Evolutionary conservation across 2,888 invertebrate genomes (phyloP).

Genomic region (Eristalis arbustorum): DNA sequence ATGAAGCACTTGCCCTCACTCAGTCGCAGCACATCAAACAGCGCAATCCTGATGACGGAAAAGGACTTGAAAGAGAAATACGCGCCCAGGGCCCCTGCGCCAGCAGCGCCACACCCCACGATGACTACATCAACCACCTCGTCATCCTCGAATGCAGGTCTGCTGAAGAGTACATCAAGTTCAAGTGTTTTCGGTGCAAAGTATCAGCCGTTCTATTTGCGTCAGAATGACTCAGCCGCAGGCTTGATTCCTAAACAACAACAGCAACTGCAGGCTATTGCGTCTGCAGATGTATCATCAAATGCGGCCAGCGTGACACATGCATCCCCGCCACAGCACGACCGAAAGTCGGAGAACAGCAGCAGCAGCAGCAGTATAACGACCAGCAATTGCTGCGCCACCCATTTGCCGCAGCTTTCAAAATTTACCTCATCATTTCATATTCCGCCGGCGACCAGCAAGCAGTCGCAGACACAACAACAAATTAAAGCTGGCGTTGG

Average conservation of each 20-base stretch:
- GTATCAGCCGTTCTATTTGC: conserved; percentile 73
- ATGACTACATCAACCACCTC: conserved; percentile 58
- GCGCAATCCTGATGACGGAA: conserved; percentile 75
- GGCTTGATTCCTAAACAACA: conserved; percentile 73
- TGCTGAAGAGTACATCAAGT: conserved; percentile 79
- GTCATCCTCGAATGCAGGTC: conserved; percentile 70
- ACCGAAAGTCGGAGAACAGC: conserved; percentile 79
- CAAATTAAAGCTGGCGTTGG: conserved; percentile 29
- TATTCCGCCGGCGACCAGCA: conserved; percentile 73
- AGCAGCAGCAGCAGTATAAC: conserved; percentile 78
- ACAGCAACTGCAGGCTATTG: conserved; percentile 60
- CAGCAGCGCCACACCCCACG: conserved; percentile 42
- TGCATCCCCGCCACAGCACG: conserved; percentile 75
- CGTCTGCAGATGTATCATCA: conserved; percentile 31
- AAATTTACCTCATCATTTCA: conserved; percentile 79
- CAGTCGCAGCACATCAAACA: conserved; percentile 79
- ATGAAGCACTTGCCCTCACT: conserved; percentile 78
- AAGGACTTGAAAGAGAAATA: conserved; percentile 51
- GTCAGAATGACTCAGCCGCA: conserved; percentile 65
- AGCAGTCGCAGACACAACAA: conserved; percentile 61
- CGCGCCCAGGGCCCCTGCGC: conserved; percentile 59
- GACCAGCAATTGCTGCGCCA: conserved; percentile 78
- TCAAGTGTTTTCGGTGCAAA: conserved; percentile 76
- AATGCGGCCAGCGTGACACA: conserved; percentile 65
- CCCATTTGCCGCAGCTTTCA: conserved; percentile 78